These are phyloP conservation scores for Agraylea sexmaculata DNA, from an alignment of 1,140 invertebrate species.

Conservation along the genomic window DNA sequence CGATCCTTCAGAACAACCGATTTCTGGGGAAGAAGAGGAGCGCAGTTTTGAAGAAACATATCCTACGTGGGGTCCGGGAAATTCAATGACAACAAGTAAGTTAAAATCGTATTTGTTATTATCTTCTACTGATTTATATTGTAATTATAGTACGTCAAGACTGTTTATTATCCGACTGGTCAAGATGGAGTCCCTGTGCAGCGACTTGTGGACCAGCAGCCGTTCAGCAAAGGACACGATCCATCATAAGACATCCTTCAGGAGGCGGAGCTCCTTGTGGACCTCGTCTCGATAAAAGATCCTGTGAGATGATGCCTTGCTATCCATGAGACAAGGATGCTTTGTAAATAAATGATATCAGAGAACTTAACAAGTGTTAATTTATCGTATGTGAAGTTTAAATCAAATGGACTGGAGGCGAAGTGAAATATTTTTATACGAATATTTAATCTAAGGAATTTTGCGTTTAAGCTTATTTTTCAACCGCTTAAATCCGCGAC, in stretches of 20 bases:
- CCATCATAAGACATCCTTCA: slow-evolving; percentile 25
- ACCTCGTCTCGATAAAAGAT: slow-evolving; percentile 25
- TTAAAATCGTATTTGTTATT: slow-evolving; percentile 3
- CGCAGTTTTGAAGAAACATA: slow-evolving; percentile 15
- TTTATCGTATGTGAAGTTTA: too few relatives aligned
- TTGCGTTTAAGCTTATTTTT: too few relatives aligned
- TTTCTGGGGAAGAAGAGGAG: slow-evolving; percentile 7
- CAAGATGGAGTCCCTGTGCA: slow-evolving; percentile 50
- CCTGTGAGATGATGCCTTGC: slow-evolving; percentile 24
- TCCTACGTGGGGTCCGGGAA: slow-evolving; percentile 24
- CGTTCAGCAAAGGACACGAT: slow-evolving; percentile 36
- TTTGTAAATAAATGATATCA: too few relatives aligned
- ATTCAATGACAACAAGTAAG: slow-evolving; percentile 10
- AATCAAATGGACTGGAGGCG: too few relatives aligned
- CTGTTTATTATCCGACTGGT: slow-evolving; percentile 50
- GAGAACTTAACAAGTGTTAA: too few relatives aligned
- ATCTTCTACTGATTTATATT: slow-evolving; percentile 5
- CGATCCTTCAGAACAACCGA: slow-evolving; percentile 22
- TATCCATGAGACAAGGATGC: too few relatives aligned
- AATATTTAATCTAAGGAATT: too few relatives aligned
- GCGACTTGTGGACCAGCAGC: slow-evolving; percentile 44
- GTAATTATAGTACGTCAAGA: slow-evolving; percentile 23
- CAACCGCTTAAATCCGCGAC: too few relatives aligned
- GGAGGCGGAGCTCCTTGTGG: slow-evolving; percentile 26
- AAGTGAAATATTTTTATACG: too few relatives aligned